Evolutionary conservation across 2,797 vertebrate genomes (phyloP).

Genomic region (Myotis daubentonii): DNA sequence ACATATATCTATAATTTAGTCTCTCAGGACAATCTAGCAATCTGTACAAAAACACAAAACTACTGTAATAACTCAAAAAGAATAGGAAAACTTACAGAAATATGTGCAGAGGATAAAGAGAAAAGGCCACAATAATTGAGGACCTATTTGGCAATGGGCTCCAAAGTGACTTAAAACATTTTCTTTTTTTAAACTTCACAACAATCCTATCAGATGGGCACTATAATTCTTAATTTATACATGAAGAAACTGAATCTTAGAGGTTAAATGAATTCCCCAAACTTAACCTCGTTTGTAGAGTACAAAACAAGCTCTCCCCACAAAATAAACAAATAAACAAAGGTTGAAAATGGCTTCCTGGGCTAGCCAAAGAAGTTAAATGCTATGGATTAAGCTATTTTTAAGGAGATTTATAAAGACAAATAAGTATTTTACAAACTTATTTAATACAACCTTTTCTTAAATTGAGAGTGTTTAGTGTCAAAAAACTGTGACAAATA

Average conservation of each 20-base stretch:
- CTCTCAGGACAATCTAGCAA: slow-evolving; percentile 14
- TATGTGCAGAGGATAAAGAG: slow-evolving; percentile 12
- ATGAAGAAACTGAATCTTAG: slow-evolving; percentile 34
- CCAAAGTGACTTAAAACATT: background rate
- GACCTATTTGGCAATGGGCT: background rate
- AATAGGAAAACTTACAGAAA: slow-evolving; percentile 11
- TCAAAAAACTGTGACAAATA: slow-evolving; percentile 33
- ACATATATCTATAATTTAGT: slow-evolving; percentile 13
- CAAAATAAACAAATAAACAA: background rate
- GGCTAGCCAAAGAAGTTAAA: background rate
- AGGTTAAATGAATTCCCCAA: background rate
- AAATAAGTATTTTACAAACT: slow-evolving; percentile 19
- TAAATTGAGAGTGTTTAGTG: background rate
- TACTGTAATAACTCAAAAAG: slow-evolving; percentile 21
- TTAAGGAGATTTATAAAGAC: slow-evolving; percentile 14
- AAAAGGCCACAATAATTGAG: slow-evolving; percentile 32
- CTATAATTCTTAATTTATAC: slow-evolving; percentile 19
- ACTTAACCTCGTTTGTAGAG: background rate
- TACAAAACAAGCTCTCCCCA: background rate
- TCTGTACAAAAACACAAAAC: slow-evolving; percentile 4
- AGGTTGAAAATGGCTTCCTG: background rate
- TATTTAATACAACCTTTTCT: slow-evolving; percentile 20
- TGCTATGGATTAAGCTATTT: background rate
- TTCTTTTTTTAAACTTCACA: slow-evolving; percentile 41
- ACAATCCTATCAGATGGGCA: slow-evolving; percentile 16